A percentile compares a stretch with the other conserved stretches of the same genome.
These are phyloP conservation scores for Gnathonemus longibarbis DNA, from an alignment of 2,113 vertebrate species.

Conservation along the genomic window DNA sequence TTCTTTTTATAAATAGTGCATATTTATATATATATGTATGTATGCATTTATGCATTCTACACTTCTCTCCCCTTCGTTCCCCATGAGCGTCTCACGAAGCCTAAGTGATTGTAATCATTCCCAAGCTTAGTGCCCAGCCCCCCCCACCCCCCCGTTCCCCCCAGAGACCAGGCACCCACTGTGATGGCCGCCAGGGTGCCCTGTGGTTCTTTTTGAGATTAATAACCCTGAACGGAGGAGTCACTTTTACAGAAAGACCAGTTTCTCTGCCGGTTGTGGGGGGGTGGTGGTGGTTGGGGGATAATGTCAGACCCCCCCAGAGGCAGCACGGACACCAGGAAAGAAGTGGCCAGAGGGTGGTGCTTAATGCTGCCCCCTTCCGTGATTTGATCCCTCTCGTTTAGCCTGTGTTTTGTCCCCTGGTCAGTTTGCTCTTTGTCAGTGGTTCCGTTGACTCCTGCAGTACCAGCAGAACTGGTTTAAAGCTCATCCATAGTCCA, in stretches of 20 bases:
- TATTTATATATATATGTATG: not conserved
- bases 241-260: slow-evolving; percentile 16
- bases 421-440: not conserved
- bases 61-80: slow-evolving; percentile 12
- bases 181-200: slow-evolving; percentile 39
- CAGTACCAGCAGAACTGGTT: not conserved
- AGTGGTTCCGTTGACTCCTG: not conserved
- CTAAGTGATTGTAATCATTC: slow-evolving; percentile 46
- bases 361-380: not conserved
- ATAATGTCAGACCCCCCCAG: not conserved
- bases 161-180: slow-evolving; percentile 35
- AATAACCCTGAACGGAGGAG: slow-evolving; percentile 37
- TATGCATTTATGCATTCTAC: not conserved
- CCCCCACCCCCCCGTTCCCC: slow-evolving; percentile 30
- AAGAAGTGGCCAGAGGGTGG: not conserved
- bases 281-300: not conserved
- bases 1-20: not conserved
- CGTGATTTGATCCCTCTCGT: not conserved
- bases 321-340: not conserved
- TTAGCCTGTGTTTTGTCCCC: not conserved
- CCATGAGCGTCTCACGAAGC: slow-evolving; percentile 27
- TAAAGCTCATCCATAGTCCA: not conserved
- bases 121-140: slow-evolving; percentile 43
- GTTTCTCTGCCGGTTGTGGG: not conserved
- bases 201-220: slow-evolving; percentile 36